Base-by-base conservation (phyloP, 2,888 invertebrate species). In the Acleris literana region DNA sequence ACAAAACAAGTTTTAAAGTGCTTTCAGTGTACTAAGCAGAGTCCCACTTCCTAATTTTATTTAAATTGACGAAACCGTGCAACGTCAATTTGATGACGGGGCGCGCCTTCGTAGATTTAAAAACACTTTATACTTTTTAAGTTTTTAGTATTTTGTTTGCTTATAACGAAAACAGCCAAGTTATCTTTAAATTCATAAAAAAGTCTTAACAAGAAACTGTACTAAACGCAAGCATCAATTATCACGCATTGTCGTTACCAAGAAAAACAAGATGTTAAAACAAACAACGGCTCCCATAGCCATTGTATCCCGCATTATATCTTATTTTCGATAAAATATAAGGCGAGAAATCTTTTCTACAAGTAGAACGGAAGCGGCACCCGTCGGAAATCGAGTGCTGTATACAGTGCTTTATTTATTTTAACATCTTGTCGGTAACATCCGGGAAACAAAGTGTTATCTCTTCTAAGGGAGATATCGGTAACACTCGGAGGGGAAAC, bases 381-480 rank as follows among this genome's bases (percentile, higher is more conserved):
- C 77, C 81, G 81, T 83, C 86, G 88, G 87, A 89, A 84, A 88
- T 88, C 86, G 87, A 88, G 85, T 87, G 81, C 81, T 85, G 80
- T 80, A 80, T 67, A 68, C 66, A 70, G 68, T 70, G 75, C 76
- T 78, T 88, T 88, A 89, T 90, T 89, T 90, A 89, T 90, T 90
- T 89, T 83, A 88, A 88, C 87, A 84, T 88, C 87, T 86, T 86
- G 85, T 87, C 88, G 81, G 78, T 71, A 76, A 79, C 84, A 83
- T 90, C 89, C 90, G 87, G 84, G 74, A 79, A 82, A 82, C 82
- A 83, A 83, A 64, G 65, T 63, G 69, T 65, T 64, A 69, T 66
- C 62, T 61, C 51, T 49, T 55, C 33, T 56, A 63, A 67, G 43
- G 63, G 29, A 20, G 58, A 56, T 60, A 56, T 55, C 51, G 49